These are phyloP conservation scores for Catonia carolina DNA, from an alignment of 2,888 invertebrate species.

Conservation along the genomic window DNA sequence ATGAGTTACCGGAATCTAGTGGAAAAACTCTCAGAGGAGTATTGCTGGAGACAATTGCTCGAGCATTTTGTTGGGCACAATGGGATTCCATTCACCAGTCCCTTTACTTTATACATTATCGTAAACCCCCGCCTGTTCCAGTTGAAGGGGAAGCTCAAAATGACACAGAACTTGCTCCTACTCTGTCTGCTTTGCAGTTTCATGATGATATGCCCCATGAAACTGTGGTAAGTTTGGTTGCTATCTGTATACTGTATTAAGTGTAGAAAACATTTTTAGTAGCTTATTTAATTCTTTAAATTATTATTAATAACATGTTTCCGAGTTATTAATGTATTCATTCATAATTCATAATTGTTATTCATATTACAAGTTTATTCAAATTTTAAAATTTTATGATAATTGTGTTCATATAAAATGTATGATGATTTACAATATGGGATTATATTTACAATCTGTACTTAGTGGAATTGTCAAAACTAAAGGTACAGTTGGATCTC, in stretches of 20 bases:
- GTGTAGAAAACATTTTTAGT: constrained; percentile 8
- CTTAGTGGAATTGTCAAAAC: too few species aligned
- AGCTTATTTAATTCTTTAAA: too few species aligned
- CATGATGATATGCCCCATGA: constrained; percentile 81
- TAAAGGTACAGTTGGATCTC: too few species aligned
- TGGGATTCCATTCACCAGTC: constrained; percentile 76
- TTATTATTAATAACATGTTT: constrained; percentile 3
- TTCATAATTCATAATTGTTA: too few species aligned
- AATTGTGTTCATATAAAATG: too few species aligned
- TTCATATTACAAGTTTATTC: too few species aligned
- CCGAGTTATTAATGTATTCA: too few species aligned
- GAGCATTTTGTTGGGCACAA: constrained; percentile 77
- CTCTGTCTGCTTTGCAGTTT: constrained; percentile 76
- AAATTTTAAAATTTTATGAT: too few species aligned
- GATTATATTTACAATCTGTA: too few species aligned
- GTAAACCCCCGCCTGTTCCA: constrained; percentile 59
- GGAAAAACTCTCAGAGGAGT: background rate
- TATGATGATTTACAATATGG: too few species aligned
- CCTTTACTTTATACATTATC: constrained; percentile 75
- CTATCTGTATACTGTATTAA: too few species aligned
- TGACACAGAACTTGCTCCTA: constrained; percentile 58
- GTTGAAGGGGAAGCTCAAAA: constrained; percentile 45
- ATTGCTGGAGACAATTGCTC: constrained; percentile 49
- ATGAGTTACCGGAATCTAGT: too few species aligned
- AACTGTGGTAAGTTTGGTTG: constrained; percentile 62